Conservation (phyloP, 2,113 vertebrate species). For the Aleadryas rufinucha region DNA sequence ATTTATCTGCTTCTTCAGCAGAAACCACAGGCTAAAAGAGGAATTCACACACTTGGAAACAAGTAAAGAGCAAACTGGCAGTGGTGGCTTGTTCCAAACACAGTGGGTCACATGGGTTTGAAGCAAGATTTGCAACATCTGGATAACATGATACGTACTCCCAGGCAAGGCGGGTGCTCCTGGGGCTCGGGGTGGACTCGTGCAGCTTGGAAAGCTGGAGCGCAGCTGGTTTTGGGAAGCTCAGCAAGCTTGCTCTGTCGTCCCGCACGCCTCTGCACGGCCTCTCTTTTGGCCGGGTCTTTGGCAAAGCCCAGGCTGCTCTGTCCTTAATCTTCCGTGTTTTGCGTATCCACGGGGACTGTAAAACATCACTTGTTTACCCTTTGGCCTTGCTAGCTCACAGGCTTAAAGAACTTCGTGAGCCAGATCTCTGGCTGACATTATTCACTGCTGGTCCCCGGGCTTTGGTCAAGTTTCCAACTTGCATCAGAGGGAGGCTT, state of each 20-base stretch:
- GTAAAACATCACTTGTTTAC: not conserved
- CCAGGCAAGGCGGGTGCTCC: not conserved
- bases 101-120: not conserved
- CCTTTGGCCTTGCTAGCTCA: not conserved
- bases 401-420: not conserved
- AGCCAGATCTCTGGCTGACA: not conserved
- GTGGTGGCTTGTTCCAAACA: not conserved
- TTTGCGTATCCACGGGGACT: not conserved
- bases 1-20: not conserved
- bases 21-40: not conserved
- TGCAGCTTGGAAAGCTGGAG: not conserved
- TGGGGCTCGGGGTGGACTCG: not conserved
- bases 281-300: not conserved
- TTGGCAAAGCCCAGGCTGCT: not conserved
- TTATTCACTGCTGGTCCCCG: not conserved
- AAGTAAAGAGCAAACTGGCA: not conserved
- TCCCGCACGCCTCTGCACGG: fast-evolving
- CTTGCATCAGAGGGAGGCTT: not conserved
- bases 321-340: not conserved
- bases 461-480: not conserved
- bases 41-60: not conserved
- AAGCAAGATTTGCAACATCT: not conserved
- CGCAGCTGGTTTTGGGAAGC: not conserved
- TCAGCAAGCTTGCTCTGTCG: not conserved
- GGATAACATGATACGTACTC: not conserved